Evolutionary conservation across 2,113 vertebrate genomes (phyloP).

Genomic region (Odobenus rosmarus): DNA sequence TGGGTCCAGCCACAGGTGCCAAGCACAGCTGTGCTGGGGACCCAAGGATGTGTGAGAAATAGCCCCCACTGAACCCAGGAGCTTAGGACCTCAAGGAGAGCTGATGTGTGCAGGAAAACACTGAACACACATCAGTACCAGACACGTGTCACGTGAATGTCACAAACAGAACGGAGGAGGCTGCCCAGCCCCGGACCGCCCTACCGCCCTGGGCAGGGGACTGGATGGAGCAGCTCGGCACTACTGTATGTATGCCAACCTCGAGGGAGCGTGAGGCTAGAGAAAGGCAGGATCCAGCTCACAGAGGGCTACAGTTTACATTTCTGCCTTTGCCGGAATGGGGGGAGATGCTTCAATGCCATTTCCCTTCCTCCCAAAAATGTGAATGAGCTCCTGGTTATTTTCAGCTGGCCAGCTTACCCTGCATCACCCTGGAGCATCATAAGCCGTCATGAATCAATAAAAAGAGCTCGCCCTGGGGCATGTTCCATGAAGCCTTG

Average conservation of each 20-base stretch:
- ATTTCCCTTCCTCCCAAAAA: background rate
- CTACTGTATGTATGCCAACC: too few species aligned
- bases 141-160: background rate
- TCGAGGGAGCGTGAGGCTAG: background rate
- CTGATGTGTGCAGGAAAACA: accelerated
- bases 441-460: background rate
- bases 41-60: background rate
- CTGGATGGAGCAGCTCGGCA: background rate
- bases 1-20: background rate
- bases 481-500: background rate
- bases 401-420: background rate
- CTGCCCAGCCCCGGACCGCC: background rate
- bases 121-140: accelerated
- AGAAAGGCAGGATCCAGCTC: background rate
- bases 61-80: background rate
- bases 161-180: background rate
- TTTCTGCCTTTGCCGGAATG: background rate
- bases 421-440: background rate
- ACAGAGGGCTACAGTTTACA: background rate
- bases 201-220: background rate
- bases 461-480: background rate
- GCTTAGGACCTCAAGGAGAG: background rate
- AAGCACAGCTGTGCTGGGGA: background rate
- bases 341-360: background rate
- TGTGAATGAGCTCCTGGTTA: background rate